Evolutionary conservation across 2,888 invertebrate species (phyloP), one percentile per base, ranked within the genome.

Genomic region (Drosophila macrospina): DNA sequence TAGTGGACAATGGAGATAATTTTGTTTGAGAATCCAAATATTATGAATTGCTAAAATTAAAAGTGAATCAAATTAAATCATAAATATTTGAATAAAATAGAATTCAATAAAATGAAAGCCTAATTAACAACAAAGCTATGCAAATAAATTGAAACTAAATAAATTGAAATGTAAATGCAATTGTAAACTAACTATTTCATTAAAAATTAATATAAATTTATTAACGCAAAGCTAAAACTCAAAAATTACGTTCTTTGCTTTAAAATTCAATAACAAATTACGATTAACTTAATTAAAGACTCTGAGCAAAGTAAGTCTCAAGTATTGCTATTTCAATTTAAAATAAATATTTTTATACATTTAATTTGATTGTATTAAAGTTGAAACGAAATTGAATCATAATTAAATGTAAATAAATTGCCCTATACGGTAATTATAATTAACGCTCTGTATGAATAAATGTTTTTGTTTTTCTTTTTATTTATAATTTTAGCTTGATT

Each of bases 1-100:
- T 52, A 47, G 47, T 57, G 52, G 36, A 59, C 54, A 68, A 74
- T 57, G 45, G 13, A 59, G 20, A 30, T 51, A 13, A 52, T 16
- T 44, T 30, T 11, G 13, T 50, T 28, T 13, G 4, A 32, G 32
- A 4, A 36, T 45, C n/a, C 7, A 56, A 32, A 15, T 36, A 28
- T 16, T 11, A 16, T n/a, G 5, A 36, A 37, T 11, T 28, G 10
- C 10, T 10, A 8, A 4, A 15, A 20, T 30, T 0, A 6, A 13
- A 24, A 36, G 11, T 13, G 10, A 2, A 36, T n/a, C 1, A 7
- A 50, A 50, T 36, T 20, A 7, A 52, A 28, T 52, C 0, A 11
- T 5, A 39, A 10, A 20, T 16, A 8, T 7, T 7, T 5, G 10
- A 16, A 20, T 11, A 32, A 47, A 8, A 28, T 13, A 11, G 11